A percentile compares a stretch with the other conserved stretches of the same genome.
These are phyloP conservation scores for Gnatocerus cornutus DNA, from an alignment of 2,888 invertebrate genomes.

Conservation along the genomic window DNA sequence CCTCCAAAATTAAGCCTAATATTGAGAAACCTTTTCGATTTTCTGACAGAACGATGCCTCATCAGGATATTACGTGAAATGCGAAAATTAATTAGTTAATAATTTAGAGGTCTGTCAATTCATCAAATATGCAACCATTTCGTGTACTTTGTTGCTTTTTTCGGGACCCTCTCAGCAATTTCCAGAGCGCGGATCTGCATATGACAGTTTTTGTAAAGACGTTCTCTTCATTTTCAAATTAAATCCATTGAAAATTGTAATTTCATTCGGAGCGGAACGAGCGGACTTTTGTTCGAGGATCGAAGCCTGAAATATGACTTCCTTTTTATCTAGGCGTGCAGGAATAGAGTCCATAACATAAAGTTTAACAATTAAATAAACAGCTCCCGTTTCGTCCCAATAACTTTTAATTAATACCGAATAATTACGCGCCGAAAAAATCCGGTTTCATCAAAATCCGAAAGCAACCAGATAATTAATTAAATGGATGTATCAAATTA, in stretches of 20 bases:
- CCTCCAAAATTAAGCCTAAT: too few species aligned
- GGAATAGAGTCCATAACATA: too few species aligned
- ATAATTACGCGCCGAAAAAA: too few species aligned
- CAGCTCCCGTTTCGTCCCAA: too few species aligned
- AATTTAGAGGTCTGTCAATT: constrained; percentile 23
- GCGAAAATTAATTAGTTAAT: constrained; percentile 47
- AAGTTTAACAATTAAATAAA: too few species aligned
- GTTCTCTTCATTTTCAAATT: constrained; percentile 2
- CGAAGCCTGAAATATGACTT: background rate
- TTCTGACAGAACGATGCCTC: constrained; percentile 50
- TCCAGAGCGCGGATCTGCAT: constrained; percentile 8
- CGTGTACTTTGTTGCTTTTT: background rate
- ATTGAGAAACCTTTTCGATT: too few species aligned
- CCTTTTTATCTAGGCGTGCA: background rate
- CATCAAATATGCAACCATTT: constrained; percentile 8
- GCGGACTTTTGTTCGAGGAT: background rate
- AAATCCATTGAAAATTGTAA: constrained; percentile 2
- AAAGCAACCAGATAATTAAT: too few species aligned
- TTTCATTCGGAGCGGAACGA: background rate
- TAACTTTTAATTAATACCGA: too few species aligned
- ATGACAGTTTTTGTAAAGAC: constrained; percentile 31
- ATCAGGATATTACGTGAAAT: constrained; percentile 41
- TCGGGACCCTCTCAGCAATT: background rate
- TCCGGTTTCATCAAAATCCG: too few species aligned
- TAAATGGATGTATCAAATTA: too few species aligned